Evolutionary conservation across 2,113 vertebrate species (phyloP), one percentile per base, ranked within the genome.

Genomic region (Montifringilla adamsi): DNA sequence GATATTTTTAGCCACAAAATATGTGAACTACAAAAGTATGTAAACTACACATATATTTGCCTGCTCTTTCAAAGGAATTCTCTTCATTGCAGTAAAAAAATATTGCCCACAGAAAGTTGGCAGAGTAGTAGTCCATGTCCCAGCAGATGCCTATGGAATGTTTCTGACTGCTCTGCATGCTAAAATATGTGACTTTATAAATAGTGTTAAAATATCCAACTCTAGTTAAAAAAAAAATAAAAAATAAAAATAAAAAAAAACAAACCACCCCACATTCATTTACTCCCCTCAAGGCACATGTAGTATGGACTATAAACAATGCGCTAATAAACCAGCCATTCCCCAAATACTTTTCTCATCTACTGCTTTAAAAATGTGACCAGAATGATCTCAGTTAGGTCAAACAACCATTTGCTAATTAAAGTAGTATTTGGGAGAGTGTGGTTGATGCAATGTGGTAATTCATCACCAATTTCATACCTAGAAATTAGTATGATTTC

Each of bases 1-100:
- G 94, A 94, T 98, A 98, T 97, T 97, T 97, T 97, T 96, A 98
- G 96, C 95, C 97, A 93, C 93, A 91, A 97, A 98, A 96, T 97
- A 98, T 98, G 97, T 95, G 93, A 97, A 95, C 96, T 95, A 74
- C 97, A 97, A 66, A 97, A 95, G 92, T 97, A 98, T 97, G 97
- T 97, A 98, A 97, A 97, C 96, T 96, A 96, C 94, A 95, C 86
- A 77, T 82, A 92, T 91, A 96, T 87, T 97, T 92, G 69, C 93
- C 63, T 94, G 68, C 73, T 90, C 53, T 92, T 97, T 93, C 96
- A 95, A 93, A 97, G 86, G 87, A 97, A 97, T 97, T 97, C 91
- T 98, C 91, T 96, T 96, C 92, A 96, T 74, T 95, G 82, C 92
- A 84, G 59, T 74, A 88, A 89, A 93, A 96, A 96, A 95, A 59